Conservation (phyloP, 2,888 invertebrate species). For the Drosophila colorata region DNA sequence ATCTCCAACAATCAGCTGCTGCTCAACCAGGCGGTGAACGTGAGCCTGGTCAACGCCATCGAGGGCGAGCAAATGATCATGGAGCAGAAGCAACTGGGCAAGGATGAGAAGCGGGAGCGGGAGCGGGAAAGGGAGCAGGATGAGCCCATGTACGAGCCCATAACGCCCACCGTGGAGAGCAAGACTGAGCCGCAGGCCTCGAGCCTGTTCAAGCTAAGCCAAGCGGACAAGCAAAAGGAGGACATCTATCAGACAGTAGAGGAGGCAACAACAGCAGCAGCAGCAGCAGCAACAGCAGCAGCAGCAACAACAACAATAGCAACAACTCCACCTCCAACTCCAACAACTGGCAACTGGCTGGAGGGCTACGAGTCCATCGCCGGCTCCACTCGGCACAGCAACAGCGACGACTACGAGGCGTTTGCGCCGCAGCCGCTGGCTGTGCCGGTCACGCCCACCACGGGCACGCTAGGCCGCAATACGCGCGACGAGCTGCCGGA, state of each 20-base stretch:
- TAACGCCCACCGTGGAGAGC: conserved; percentile 51
- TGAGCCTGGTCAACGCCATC: conserved; percentile 81
- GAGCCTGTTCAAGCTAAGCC: conserved; percentile 57
- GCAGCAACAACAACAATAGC: conserved; percentile 6
- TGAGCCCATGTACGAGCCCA: conserved; percentile 79
- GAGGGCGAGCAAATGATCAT: conserved; percentile 79
- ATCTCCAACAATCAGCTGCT: conserved; percentile 65
- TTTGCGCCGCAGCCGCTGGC: conserved; percentile 48
- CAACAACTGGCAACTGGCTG: conserved; percentile 57
- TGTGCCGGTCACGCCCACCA: conserved; percentile 45
- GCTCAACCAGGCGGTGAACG: conserved; percentile 83
- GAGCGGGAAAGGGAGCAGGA: conserved; percentile 4
- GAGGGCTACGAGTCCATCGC: conserved; percentile 83
- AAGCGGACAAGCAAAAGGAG: conserved; percentile 51
- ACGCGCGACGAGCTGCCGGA: conserved; percentile 81
- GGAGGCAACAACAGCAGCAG: conserved; percentile 57
- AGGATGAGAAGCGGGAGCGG: conserved; percentile 1
- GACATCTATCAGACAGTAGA: conserved; percentile 84
- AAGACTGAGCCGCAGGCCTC: conserved; percentile 76
- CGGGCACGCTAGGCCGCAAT: conserved; percentile 74
- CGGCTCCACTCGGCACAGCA: conserved; percentile 51
- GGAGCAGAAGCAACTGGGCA: conserved; percentile 65
- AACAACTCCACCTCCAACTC: conserved; percentile 10
- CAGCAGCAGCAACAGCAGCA: conserved; percentile 31
- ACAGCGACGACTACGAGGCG: conserved; percentile 83